Evolutionary conservation across 2,113 vertebrate genomes (phyloP), one percentile per base, ranked within the genome.

Genomic region (Eptatretus burgeri): DNA sequence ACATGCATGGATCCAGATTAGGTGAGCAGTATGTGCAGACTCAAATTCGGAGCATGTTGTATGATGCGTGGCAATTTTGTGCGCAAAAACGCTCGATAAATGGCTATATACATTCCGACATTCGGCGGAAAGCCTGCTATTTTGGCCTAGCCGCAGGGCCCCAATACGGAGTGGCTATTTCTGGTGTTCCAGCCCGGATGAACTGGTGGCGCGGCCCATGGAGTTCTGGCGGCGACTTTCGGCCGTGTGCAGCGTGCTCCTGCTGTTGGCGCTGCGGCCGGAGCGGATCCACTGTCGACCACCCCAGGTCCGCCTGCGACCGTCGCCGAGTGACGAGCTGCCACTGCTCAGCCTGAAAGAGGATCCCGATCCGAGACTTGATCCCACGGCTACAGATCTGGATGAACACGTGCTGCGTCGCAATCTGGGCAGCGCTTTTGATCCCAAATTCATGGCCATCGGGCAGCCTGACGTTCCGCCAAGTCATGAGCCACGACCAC

Each of bases 321-420:
- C 56, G 10, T 60, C 56, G 56, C 56, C 56, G n/a, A 60, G 56
- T 12, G 56, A 60, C 56, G 19, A 60, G n/a, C 56, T 60, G 12
- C 56, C 56, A n/a, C 10, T 60, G n/a, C n/a, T 17, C n/a, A 19
- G 19, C 56, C 56, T 60, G n/a, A 13, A 17, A n/a, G 56, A 60
- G 56, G 19, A 60, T 12, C 56, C 56, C 56, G 56, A 60, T 12
- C 56, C 56, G 19, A 19, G 19, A 19, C 56, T 60, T 19, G 56
- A 60, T 12, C 56, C 56, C n/a, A 60, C n/a, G 56, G 56, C n/a
- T n/a, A n/a, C n/a, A 12, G 56, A 60, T 12, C 56, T 60, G 56
- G 56, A 60, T 19, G 56, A 60, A 60, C n/a, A 60, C n/a, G n/a
- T 60, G 56, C 56, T 60, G 56, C 56, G 56, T n/a, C 9, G 56